Evolutionary conservation across 2,888 invertebrate genomes (phyloP).

Genomic region (Eubasilissa splendida): DNA sequence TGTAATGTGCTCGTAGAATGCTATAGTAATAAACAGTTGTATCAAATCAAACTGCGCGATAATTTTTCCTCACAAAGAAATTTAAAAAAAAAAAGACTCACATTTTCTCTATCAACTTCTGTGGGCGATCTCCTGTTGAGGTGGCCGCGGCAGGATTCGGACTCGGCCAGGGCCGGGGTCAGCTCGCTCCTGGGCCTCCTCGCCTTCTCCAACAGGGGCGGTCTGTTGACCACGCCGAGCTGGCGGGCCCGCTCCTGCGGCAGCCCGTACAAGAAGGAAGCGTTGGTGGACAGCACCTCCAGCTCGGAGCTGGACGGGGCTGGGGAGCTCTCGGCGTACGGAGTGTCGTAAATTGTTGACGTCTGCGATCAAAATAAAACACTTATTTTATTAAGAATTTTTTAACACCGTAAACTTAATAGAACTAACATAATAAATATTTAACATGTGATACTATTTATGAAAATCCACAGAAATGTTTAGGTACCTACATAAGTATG

Average conservation of each 20-base stretch:
- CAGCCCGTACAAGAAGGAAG: slow-evolving; percentile 43
- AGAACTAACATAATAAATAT: too few relatives aligned
- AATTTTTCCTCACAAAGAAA: too few relatives aligned
- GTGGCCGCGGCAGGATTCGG: background rate
- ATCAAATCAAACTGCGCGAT: too few relatives aligned
- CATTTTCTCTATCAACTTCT: slow-evolving; percentile 64
- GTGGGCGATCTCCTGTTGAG: slow-evolving; percentile 45
- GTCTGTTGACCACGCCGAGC: slow-evolving; percentile 2
- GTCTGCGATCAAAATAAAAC: slow-evolving; percentile 63
- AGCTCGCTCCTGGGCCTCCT: slow-evolving; percentile 64
- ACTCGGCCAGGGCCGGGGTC: slow-evolving; percentile 31
- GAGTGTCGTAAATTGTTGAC: slow-evolving; percentile 67
- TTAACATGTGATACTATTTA: too few relatives aligned
- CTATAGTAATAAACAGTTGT: too few relatives aligned
- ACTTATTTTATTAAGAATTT: too few relatives aligned
- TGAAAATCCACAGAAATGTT: too few relatives aligned
- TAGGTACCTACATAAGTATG: too few relatives aligned
- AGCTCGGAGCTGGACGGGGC: background rate
- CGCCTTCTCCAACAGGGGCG: slow-evolving; percentile 43
- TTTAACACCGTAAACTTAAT: too few relatives aligned
- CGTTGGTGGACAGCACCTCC: slow-evolving; percentile 11
- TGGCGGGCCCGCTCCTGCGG: background rate
- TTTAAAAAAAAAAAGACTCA: slow-evolving; percentile 62
- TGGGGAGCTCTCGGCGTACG: slow-evolving; percentile 59
- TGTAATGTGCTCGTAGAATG: too few relatives aligned